Evolutionary conservation across 2,888 invertebrate species (phyloP), one percentile per base, ranked within the genome.

Genomic region (Drosophila bunnanda): DNA sequence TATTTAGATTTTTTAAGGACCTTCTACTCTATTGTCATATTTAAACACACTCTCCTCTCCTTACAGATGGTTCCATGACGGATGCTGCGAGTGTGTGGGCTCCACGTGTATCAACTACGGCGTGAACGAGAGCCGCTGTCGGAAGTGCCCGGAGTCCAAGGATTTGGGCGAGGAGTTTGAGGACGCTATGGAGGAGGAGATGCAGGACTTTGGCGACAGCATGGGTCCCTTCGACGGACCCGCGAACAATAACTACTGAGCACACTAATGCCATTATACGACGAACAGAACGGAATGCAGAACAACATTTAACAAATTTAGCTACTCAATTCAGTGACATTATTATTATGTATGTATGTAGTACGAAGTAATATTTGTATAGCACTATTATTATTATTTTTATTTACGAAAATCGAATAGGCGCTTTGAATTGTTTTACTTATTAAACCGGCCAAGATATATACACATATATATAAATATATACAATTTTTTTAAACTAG

Each of bases 51-150:
- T 12, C 15, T 2, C 10, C 10, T 17, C n/a, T 0, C 3, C 12
- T 5, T 8, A 15, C 20, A 91, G 91, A 86, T 98, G 98, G 98
- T 98, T 98, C 93, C 97, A 98, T 92, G 97, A 98, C 90, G 98
- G 98, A 1, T 98, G 98, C 91, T 98, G 98, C 91, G 97, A 98
- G 92, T 98, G 98, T 91, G 95, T 98, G 55, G 98, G 98, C 1
- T 95, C 95, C 76, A 96, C 95, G 52, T 98, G 98, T 91, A 94
- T 97, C 76, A 97, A 97, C 91, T 98, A 97, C 91, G 98, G 98
- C 2, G 96, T 97, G 72, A 96, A 96, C 88, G 96, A 97, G 90
- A 96, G 96, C 93, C 95, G 96, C 79, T 95, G 95, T 82, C 91
- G 94, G 38, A 94, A 94, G 61, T 95, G 95, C 82, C 95, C 95